These are phyloP conservation scores for Tapirus terrestris DNA, from an alignment of 2,113 vertebrate genomes.

Conservation along the genomic window DNA sequence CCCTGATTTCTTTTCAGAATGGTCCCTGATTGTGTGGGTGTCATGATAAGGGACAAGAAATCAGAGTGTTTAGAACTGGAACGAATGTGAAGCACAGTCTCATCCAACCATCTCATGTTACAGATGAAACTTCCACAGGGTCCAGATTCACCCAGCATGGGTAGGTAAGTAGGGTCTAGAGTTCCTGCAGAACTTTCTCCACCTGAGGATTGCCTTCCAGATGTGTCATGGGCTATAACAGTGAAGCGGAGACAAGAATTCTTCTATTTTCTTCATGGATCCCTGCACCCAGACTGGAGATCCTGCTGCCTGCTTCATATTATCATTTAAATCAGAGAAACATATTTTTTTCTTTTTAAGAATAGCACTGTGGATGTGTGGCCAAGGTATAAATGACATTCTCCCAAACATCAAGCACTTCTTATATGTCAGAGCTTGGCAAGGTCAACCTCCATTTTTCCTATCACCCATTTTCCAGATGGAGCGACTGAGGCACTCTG, in stretches of 20 bases:
- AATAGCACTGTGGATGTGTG: neutral
- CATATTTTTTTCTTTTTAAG: neutral
- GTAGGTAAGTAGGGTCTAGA: neutral
- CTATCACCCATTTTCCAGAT: neutral
- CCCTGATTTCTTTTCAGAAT: neutral
- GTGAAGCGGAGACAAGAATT: neutral
- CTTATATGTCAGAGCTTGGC: neutral
- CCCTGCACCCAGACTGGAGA: neutral
- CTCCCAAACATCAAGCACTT: neutral
- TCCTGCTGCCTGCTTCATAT: neutral
- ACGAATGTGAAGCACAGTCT: accelerated
- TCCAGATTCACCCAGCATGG: neutral
- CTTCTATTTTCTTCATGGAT: neutral
- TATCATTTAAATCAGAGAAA: neutral
- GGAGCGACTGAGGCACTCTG: neutral
- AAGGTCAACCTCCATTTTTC: neutral
- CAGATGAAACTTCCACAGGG: neutral
- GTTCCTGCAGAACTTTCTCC: neutral
- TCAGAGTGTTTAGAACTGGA: neutral
- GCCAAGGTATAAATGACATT: neutral
- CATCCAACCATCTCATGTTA: neutral
- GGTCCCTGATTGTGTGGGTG: neutral
- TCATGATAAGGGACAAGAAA: neutral
- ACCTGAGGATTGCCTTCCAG: neutral
- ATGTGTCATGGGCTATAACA: neutral